Percentiles rank a stretch among this genome's conserved stretches.
These are phyloP conservation scores for Eupristina koningsbergeri DNA, from an alignment of 1,140 invertebrate genomes.

Conservation along the genomic window DNA sequence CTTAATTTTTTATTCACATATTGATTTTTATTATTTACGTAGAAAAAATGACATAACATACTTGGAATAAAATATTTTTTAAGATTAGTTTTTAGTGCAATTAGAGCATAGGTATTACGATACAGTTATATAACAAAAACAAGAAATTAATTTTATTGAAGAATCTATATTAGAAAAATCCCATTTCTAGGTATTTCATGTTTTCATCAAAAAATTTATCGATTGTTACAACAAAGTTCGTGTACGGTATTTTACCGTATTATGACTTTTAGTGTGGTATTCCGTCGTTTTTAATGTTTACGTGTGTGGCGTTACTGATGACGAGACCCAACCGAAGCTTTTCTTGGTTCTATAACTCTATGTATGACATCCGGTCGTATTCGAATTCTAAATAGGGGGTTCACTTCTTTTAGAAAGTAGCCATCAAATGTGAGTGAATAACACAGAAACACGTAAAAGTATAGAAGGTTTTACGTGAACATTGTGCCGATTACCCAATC, in stretches of 20 bases:
- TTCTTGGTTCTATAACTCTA: neutral
- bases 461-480: neutral
- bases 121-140: no score
- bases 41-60: no score
- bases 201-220: neutral
- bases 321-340: neutral
- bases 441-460: neutral
- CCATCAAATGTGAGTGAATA: neutral
- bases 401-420: conserved; percentile 7
- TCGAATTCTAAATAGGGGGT: neutral
- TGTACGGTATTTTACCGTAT: neutral
- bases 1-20: no score
- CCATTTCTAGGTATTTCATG: neutral
- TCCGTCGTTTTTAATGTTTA: conserved; percentile 11
- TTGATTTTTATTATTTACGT: no score
- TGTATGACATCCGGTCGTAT: neutral
- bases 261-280: conserved; percentile 9
- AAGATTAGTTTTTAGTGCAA: no score
- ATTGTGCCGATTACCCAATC: neutral
- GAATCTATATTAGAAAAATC: no score
- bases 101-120: no score
- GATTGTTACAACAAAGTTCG: neutral
- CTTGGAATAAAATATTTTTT: no score
- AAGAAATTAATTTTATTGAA: no score
- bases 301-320: neutral